Evolutionary conservation across 1,140 invertebrate species (phyloP), one percentile per base, ranked within the genome.

Genomic region (Hydropsyche tenuis): DNA sequence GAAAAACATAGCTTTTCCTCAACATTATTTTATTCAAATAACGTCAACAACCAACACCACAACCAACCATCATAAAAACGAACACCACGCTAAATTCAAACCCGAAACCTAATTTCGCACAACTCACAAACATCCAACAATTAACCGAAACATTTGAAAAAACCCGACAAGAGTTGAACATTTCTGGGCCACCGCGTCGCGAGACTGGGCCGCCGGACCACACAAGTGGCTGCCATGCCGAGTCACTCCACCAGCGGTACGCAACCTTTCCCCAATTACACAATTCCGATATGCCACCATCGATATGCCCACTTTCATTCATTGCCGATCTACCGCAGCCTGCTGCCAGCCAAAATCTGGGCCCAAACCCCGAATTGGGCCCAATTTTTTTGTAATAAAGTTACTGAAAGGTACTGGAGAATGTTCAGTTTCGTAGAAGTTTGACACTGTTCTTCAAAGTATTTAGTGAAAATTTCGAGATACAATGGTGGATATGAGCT

Each of bases 161-260:
- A n/a, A n/a, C n/a, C n/a, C n/a, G 22, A 1, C 1, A 14, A 11
- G 1, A 25, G 66, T 60, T 70, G 46, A 25, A 69, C 43, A 69
- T 3, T 20, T 5, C 65, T 56, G 43, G 45, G 20, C 73, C 69
- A 65, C 73, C 73, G 68, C 65, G 63, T 48, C 56, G 73, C 66
- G 43, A 66, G 73, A 69, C 75, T 62, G 30, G 69, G 68, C 48
- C 72, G 71, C 18, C 25, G 73, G 76, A 77, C 76, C 76, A 77
- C 76, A 77, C 76, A 77, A 70, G 70, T 23, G 3, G 73, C 42
- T 63, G 65, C 73, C 70, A 23, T 60, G 65, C 68, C 68, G 23
- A 68, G 65, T 51, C 65, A 51, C 68, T 45, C 12, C 48, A 27
- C 23, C 56, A 63, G 27, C 1, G 20, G 16, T 63, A 9, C 14